Evolutionary conservation across 2,888 invertebrate species (phyloP), one percentile per base, ranked within the genome.

Genomic region (Lysandra coridon): DNA sequence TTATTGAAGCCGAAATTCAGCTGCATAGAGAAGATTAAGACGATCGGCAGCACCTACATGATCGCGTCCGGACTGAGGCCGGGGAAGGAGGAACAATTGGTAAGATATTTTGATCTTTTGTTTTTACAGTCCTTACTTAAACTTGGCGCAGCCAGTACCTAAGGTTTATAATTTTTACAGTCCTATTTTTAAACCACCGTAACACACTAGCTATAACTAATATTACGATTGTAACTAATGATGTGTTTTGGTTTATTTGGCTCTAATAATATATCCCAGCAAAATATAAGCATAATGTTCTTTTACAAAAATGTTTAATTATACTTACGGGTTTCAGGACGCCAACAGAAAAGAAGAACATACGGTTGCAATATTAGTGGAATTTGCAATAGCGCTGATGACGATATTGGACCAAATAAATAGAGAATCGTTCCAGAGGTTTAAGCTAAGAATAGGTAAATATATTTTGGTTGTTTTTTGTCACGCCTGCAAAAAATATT

Each of bases 1-100:
- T 95, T 99, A 57, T 93, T 98, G 76, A 99, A 99, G 87, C 98
- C 98, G 0, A 99, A 99, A 87, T 99, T 98, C 91, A 98, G 98
- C 88, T 97, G 97, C 83, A 98, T 99, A 84, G 99, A 99, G 92
- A 99, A 99, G 91, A 99, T 99, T 79, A 99, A 99, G 92, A 99
- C 99, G 0, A 99, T 99, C 80, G 99, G 99, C 17, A 99, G 98
- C 90, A 99, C 99, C 0, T 99, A 99, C 88, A 99, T 99, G 99
- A 97, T 99, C 77, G 99, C 99, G 0, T 98, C 98, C 0, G 99
- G 99, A 0, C 92, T 99, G 30, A 95, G 97, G 79, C 98, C 98
- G 0, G 98, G 98, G 23, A 97, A 98, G 84, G 98, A 98, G 88
- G 97, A 97, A 83, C 95, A 96, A 80, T 95, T 95, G 86, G 97